Evolutionary conservation across 2,797 vertebrate genomes (phyloP), one percentile per base, ranked within the genome.

Genomic region (Morelia viridis): DNA sequence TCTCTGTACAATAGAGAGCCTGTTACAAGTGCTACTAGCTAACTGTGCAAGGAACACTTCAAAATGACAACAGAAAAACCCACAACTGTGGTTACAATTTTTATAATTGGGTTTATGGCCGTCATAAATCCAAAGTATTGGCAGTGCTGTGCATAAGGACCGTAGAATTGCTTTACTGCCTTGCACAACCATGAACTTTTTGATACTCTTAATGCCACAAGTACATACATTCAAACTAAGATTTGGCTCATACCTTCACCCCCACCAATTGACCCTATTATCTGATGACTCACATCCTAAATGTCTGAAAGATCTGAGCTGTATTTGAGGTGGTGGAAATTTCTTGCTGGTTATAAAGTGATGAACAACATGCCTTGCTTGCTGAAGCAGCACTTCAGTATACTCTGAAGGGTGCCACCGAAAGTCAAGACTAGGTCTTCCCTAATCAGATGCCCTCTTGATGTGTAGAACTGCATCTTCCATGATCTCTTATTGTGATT

Each of bases 1-100:
- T 84, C 24, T 64, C 89, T 89, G 94, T 96, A 95, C 93, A 97
- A 96, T 90, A 95, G 93, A 95, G 61, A 83, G 8, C 3, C 86
- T 95, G 94, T 95, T 93, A 94, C 53, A 92, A 90, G 93, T 89
- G 41, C 8, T 3, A 87, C 71, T 61, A 71, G 94, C 94, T 91
- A 96, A 11, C 60, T 83, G 46, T 35, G 10, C 57, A 94, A 87
- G 53, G 95, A 84, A 94, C 26, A 84, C 56, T 35, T 91, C 89
- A 89, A 90, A 94, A 92, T 24, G 95, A 35, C 64, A 83, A 31
- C 86, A 89, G 86, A 76, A 94, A 68, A 93, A 95, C 88, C 19
- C 57, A 95, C 86, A 94, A 60, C 0, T 90, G 92, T 41, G 94
- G 13, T 12, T 85, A 46, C 50, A 91, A 31, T 90, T 76, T 58